These are phyloP conservation scores for Limonius californicus DNA, from an alignment of 1,140 invertebrate genomes.

Conservation along the genomic window DNA sequence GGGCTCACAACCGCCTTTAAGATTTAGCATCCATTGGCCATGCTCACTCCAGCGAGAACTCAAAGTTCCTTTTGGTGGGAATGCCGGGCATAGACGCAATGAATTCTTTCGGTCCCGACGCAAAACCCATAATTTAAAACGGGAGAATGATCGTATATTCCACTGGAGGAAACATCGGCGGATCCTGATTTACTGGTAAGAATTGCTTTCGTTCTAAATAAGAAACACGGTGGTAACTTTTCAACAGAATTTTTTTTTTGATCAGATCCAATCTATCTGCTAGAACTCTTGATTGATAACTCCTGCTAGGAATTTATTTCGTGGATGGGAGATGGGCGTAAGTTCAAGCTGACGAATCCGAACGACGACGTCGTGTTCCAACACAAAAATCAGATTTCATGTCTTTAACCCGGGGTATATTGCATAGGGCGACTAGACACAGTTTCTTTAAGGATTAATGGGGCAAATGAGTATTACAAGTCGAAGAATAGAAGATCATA, in stretches of 20 bases:
- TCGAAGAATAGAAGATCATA: too few species aligned
- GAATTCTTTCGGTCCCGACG: slow-evolving; percentile 55
- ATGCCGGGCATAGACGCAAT: slow-evolving; percentile 49
- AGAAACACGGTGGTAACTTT: neutral
- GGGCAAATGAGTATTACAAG: too few species aligned
- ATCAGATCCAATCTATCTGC: slow-evolving; percentile 88
- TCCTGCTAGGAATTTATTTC: slow-evolving; percentile 94
- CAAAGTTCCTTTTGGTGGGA: slow-evolving; percentile 56
- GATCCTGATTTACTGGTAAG: slow-evolving; percentile 71
- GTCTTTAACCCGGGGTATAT: too few species aligned
- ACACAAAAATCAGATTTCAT: too few species aligned
- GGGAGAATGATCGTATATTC: slow-evolving; percentile 68
- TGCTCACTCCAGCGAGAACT: slow-evolving; percentile 56
- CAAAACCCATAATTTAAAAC: slow-evolving; percentile 70
- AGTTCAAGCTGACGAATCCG: slow-evolving; percentile 97
- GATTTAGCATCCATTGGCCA: slow-evolving; percentile 34
- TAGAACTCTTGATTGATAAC: slow-evolving; percentile 95
- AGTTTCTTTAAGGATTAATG: too few species aligned
- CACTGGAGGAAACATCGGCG: slow-evolving; percentile 54
- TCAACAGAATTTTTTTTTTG: slow-evolving; percentile 51
- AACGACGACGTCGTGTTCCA: too few species aligned
- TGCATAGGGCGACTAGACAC: too few species aligned
- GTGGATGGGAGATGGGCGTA: slow-evolving; percentile 98
- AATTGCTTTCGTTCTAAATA: too few species aligned
- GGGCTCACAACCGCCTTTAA: slow-evolving; percentile 44